Evolutionary conservation across 2,888 invertebrate species (phyloP), one percentile per base, ranked within the genome.

Genomic region (Acanthopleura granulata): DNA sequence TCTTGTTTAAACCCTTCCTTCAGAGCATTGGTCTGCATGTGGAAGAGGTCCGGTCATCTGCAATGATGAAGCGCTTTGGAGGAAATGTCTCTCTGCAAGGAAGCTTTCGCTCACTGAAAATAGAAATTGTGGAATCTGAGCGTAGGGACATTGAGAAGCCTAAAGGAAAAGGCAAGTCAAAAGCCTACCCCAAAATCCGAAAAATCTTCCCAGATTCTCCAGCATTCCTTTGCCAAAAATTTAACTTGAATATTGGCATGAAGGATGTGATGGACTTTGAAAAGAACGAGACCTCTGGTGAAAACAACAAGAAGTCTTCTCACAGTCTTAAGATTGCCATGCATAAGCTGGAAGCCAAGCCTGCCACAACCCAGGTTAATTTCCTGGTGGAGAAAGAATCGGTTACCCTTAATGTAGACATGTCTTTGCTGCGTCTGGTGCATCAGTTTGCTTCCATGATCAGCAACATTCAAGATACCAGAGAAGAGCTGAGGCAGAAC

Each of bases 391-490:
- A 96, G 88, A 94, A 97, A 82, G 93, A 96, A 74, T 95, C 88
- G 9, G 96, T 98, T 84, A 96, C 96, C 71, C 98, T 98, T 89
- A 95, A 97, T 92, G 97, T 98, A 0, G 98, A 98, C 91, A 97
- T 98, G 97, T 97, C 98, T 0, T 91, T 98, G 57, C 91, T 98
- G 70, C 92, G 98, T 73, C 93, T 98, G 73, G 92, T 98, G 76
- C 97, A 98, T 91, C 98, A 98, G 92, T 97, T 98, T 87, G 96
- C 95, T 86, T 97, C 97, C 87, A 97, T 98, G 97, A 97, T 97
- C 91, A 97, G 97, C 91, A 98, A 97, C 90, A 97, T 98, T 0
- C 96, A 97, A 88, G 97, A 97, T 88, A 97, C 97, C 0, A 96
- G 97, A 88, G 94, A 94, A 83, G 97, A 97, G 87, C 92, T 98